These are phyloP conservation scores for Pelmatolapia mariae DNA, from an alignment of 2,113 vertebrate species.

Conservation along the genomic window DNA sequence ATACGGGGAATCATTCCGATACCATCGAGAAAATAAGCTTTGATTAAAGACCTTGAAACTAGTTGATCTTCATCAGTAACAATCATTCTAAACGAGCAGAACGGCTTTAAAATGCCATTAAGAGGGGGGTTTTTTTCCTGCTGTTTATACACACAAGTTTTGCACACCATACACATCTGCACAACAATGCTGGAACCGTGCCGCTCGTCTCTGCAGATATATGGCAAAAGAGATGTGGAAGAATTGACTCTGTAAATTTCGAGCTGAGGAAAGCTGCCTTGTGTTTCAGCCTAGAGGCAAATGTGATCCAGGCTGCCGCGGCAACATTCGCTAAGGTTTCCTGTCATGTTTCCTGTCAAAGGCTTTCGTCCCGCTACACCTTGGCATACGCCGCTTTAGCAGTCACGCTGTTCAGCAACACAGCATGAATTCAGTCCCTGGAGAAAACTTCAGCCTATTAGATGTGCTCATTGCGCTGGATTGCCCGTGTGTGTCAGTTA, in stretches of 20 bases:
- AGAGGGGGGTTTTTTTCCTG: background rate
- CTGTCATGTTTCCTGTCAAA: background rate
- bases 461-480: background rate
- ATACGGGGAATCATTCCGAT: background rate
- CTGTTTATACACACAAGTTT: background rate
- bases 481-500: background rate
- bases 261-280: background rate
- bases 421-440: slow-evolving; percentile 1
- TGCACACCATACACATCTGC: background rate
- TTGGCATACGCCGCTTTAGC: slow-evolving; percentile 4
- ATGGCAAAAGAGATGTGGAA: slow-evolving; percentile 32
- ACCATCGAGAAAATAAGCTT: background rate
- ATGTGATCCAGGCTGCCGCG: slow-evolving; percentile 12
- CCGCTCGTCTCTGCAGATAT: slow-evolving; percentile 9
- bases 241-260: slow-evolving; percentile 14
- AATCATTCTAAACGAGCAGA: background rate
- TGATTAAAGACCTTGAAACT: slow-evolving; percentile 16
- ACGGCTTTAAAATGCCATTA: background rate
- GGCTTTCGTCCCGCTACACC: background rate
- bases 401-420: slow-evolving; percentile 7
- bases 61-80: slow-evolving; percentile 5
- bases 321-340: slow-evolving; percentile 9
- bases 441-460: background rate
- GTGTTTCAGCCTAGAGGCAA: slow-evolving; percentile 3
- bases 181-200: background rate